Evolutionary conservation across 1,140 invertebrate genomes (phyloP), one percentile per base, ranked within the genome.

Genomic region (Drosophila pseudoobscura): DNA sequence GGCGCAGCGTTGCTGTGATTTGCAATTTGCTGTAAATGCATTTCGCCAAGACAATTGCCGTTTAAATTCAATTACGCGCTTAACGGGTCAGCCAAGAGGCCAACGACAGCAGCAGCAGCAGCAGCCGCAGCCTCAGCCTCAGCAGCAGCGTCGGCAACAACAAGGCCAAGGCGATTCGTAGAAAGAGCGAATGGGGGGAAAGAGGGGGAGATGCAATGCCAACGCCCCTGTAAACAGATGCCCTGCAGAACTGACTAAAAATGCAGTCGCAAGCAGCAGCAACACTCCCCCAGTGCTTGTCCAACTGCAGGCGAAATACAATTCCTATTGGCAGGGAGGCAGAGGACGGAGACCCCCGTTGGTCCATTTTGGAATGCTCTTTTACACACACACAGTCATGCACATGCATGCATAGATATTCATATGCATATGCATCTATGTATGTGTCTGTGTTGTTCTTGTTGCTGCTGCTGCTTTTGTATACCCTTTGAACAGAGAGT

Each of bases 41-140:
- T 71, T 54, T 62, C 53, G 59, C 31, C 62, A 68, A 80, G 77
- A 75, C 77, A 80, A 87, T 84, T 80, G 80, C 68, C 56, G 58
- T 56, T 68, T 74, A 74, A 87, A 85, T 85, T 87, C 79, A 85
- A 87, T 87, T 87, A 85, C 55, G 72, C 64, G 68, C 64, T 85
- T 71, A 80, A 80, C 73, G 68, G 74, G 54, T 62, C 70, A 78
- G 49, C 56, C 57, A 49, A 76, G 74, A 68, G 75, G 75, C 74
- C 70, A 71, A 63, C 50, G 24, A 74, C 64, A 69, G 60, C 56
- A 45, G 54, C 24, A 49, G 52, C 47, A 17, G 5, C 64, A 69
- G 60, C 56, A 45, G 54, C 24, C 49, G 52, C 47, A 17, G 5
- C 44, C 39, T 54, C 15, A 49, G 5, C 44, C 39, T 54, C 15